Evolutionary conservation across 1,140 invertebrate genomes (phyloP), one percentile per base, ranked within the genome.

Genomic region (Eumaeus atala): DNA sequence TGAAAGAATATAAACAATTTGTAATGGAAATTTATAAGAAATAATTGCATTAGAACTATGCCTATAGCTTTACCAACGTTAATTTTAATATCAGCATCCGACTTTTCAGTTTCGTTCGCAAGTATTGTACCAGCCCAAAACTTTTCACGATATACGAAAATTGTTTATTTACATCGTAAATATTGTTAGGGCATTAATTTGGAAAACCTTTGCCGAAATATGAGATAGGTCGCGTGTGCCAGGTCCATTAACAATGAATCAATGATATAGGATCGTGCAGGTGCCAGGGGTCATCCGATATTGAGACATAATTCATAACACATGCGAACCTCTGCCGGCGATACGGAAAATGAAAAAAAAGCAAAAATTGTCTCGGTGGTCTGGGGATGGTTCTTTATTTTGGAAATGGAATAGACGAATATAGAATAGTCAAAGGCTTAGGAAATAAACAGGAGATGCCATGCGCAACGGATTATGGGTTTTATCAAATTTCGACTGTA

Each of bases 281-380:
- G 40, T 44, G 40, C 40, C 40, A 14, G 40, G 40, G 40, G 40
- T 44, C 40, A 44, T 14, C 12, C 40, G 40, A 44, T 44, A 44
- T 44, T 44, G 40, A 44, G 40, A 44, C 40, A 44, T 44, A 44
- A 44, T 44, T 44, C 40, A 44, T 40, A 40, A 40, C 38, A 40
- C 17, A 44, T 16, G 40, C 40, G 40, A n/a, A 44, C 40, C 40
- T 44, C 14, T 3, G 40, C 40, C 12, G 40, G 9, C 11, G 40
- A 16, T 16, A 16, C 40, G 40, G 7, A 44, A 44, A 44, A 44
- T 44, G 14, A 44, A 44, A 44, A 44, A 44, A 16, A 44, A 44
- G 17, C 12, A 28, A 28, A n/a, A 28, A 28, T 6, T 6, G 21
- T 28, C 21, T 28, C 21, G 21, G 21, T 28, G 21, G 2, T 28